phyloP scores from a whole-genome alignment of 2,113 vertebrate genomes.

The Indicator indicator region DNA sequence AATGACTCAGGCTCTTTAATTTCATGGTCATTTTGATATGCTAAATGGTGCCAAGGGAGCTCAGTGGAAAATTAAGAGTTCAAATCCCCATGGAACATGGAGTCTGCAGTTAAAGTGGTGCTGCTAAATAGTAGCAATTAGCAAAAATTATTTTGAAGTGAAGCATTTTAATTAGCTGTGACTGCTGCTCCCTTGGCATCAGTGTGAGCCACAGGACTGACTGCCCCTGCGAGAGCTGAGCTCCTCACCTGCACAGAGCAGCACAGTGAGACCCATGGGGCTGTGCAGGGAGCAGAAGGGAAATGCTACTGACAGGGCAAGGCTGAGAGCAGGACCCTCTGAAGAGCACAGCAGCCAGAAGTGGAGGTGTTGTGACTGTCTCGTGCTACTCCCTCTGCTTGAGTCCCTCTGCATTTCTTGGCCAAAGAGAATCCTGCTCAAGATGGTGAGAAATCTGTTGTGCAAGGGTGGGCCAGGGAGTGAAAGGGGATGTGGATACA shows the following conservation, averaged over 20 bases:
- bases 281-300: background rate
- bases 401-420: background rate
- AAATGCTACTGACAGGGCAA: background rate
- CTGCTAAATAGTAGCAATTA: conserved; percentile 46
- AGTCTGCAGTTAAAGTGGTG: conserved; percentile 37
- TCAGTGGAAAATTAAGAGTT: conserved; percentile 24
- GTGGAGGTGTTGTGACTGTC: background rate
- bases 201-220: background rate
- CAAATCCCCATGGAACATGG: background rate
- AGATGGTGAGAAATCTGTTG: background rate
- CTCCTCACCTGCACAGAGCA: background rate
- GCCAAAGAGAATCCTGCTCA: background rate
- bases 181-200: background rate
- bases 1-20: conserved; percentile 8
- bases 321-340: background rate
- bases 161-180: conserved; percentile 14
- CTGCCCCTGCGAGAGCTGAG: background rate
- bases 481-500: background rate
- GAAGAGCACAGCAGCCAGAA: background rate
- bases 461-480: background rate
- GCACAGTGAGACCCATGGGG: background rate
- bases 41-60: conserved; percentile 13
- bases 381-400: background rate
- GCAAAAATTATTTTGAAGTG: conserved; percentile 38
- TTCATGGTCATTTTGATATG: conserved; percentile 50